Evolutionary conservation across 2,797 vertebrate species (phyloP).

Genomic region (Lacerta agilis): DNA sequence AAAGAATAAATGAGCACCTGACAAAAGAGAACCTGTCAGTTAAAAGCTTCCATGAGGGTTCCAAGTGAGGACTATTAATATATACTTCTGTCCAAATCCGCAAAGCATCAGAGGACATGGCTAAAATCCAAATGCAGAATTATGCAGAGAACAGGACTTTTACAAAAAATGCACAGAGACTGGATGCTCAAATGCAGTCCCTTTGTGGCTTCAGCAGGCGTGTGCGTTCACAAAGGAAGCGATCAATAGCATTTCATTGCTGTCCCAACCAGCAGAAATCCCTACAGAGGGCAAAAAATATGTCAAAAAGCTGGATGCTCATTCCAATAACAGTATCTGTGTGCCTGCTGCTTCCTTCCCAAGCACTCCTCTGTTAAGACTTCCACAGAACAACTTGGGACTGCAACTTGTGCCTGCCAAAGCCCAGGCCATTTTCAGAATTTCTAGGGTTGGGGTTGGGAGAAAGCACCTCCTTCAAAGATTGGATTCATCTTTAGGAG

Average conservation of each 20-base stretch:
- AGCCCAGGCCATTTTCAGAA: too few relatives aligned
- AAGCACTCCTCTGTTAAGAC: neutral
- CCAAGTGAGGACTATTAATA: neutral
- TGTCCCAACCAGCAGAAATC: neutral
- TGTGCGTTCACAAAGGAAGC: neutral
- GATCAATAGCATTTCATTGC: constrained; percentile 5
- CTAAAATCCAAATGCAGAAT: constrained; percentile 7
- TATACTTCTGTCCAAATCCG: neutral
- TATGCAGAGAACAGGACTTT: neutral
- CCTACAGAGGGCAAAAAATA: neutral
- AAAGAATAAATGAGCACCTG: neutral
- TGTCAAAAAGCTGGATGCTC: neutral
- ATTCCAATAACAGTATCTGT: neutral
- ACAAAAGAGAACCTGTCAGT: neutral
- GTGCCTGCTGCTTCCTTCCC: neutral
- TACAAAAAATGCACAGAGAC: neutral
- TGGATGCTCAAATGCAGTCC: neutral
- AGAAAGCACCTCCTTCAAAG: too few relatives aligned
- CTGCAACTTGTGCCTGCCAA: too few relatives aligned
- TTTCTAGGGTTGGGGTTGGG: too few relatives aligned
- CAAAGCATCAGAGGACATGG: constrained; percentile 12
- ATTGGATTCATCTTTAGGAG: too few relatives aligned
- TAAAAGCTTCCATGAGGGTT: constrained; percentile 6
- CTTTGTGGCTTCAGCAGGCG: neutral
- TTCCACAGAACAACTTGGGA: neutral